Conservation (phyloP, 2,113 vertebrate species). For the Planiliza haematocheilus region DNA sequence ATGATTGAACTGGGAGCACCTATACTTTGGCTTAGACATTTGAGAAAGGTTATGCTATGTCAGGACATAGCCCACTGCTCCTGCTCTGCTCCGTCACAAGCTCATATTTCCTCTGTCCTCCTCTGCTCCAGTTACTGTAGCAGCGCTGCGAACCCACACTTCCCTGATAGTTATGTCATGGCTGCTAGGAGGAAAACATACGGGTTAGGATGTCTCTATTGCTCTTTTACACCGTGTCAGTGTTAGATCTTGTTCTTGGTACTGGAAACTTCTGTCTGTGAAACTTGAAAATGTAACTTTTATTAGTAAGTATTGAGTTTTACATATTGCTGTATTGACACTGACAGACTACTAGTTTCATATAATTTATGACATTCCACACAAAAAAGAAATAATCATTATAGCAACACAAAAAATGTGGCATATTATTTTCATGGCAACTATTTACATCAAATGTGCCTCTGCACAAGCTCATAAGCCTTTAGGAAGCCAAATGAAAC, state of each 20-base stretch:
- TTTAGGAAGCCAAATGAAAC: conserved; percentile 6
- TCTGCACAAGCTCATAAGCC: not conserved
- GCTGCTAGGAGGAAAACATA: conserved; percentile 38
- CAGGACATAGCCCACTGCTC: conserved; percentile 48
- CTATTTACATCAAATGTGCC: not conserved
- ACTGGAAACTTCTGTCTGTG: not conserved
- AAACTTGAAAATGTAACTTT: conserved; percentile 19
- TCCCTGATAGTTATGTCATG: conserved; percentile 71
- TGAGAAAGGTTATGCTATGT: conserved; percentile 72
- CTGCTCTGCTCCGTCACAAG: conserved; percentile 52
- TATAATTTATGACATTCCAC: not conserved
- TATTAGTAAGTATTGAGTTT: not conserved
- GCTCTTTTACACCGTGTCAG: not conserved
- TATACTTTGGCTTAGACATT: conserved; percentile 43
- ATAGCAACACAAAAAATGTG: not conserved
- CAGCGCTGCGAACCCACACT: conserved; percentile 69
- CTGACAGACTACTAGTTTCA: not conserved
- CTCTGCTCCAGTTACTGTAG: conserved; percentile 71
- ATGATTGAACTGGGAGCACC: conserved; percentile 11
- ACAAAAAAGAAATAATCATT: not conserved
- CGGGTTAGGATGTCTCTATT: conserved; percentile 36
- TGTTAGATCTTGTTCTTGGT: not conserved
- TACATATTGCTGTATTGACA: not conserved
- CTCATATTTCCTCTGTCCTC: conserved; percentile 74
- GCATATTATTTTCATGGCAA: not conserved